A percentile compares a stretch with the other conserved stretches of the same genome.
These are phyloP conservation scores for Etheostoma spectabile DNA, from an alignment of 2,113 vertebrate species.

Conservation along the genomic window DNA sequence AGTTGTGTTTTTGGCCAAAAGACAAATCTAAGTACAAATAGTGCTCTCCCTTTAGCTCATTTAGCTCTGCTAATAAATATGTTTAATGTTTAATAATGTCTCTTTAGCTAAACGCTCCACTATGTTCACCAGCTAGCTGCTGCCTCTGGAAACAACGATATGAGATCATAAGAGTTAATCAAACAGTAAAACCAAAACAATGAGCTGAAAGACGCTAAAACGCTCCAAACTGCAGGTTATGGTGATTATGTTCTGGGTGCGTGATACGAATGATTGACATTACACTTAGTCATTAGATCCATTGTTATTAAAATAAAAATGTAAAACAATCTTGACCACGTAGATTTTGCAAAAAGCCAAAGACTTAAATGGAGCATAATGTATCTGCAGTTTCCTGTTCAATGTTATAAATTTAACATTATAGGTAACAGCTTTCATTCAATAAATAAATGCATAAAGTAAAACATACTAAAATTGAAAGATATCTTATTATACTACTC, in stretches of 20 bases:
- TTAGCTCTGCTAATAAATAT: background rate
- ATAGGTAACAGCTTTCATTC: conserved; percentile 10
- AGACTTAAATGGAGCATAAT: background rate
- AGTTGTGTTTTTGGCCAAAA: background rate
- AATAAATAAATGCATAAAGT: conserved; percentile 31
- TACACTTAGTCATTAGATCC: background rate
- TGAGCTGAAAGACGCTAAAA: background rate
- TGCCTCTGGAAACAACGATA: background rate
- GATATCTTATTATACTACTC: conserved; percentile 13
- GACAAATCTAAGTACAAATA: background rate
- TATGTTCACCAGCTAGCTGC: background rate
- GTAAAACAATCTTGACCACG: background rate
- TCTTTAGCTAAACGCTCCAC: background rate
- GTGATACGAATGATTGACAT: background rate
- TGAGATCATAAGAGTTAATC: background rate
- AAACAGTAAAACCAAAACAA: background rate
- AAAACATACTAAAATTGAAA: background rate
- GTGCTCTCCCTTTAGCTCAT: background rate
- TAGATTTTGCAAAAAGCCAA: background rate
- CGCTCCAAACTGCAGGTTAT: background rate
- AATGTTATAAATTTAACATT: conserved; percentile 6
- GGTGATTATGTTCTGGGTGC: background rate
- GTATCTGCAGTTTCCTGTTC: background rate
- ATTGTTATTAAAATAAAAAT: background rate
- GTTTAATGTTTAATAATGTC: too few species aligned